Base-by-base conservation (phyloP, 2,888 invertebrate species). In the Gnatocerus cornutus region DNA sequence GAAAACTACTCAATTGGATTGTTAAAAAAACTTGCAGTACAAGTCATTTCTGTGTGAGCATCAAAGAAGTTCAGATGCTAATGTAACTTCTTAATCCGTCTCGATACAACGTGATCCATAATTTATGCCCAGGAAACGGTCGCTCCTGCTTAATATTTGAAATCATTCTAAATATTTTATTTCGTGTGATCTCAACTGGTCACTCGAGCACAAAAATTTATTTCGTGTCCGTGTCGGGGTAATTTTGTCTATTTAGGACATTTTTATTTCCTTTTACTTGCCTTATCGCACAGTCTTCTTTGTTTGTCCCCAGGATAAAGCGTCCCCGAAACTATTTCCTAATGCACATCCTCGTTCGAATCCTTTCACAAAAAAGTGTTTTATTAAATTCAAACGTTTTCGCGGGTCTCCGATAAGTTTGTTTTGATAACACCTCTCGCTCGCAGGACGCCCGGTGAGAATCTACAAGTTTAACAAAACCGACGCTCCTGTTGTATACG, bases 401-500 rank as follows among this genome's bases (percentile, higher is more conserved):
- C 63, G 63, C 68, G 62, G 48, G 48, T 68, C 52, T 21, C 59
- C 59, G 48, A 21, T 27, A 50, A 50, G 27, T 69, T 52, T 58
- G 53, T 46, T 55, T 43, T 62, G 45, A n/a, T 48, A 45, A 45
- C 74, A 71, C 71, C 67, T 70, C 74, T 71, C 71, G 67, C 68
- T 63, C 67, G 73, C 68, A 56, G 66, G 71, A 72, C 73, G 75
- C 71, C 73, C 77, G 75, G 70, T 73, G 74, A 72, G 76, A 77
- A 77, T 79, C 79, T 79, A 79, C 78, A 78, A 78, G 79, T 78
- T 72, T 72, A 71, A 48, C 70, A 50, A 66, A 61, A 70, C 62
- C 66, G 69, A 66, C 66, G 69, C 52, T 69, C 59, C 55, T 55
- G 61, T 46, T 70, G 69, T 69, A 50, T 67, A 71, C 76, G 76